Evolutionary conservation across 2,113 vertebrate genomes (phyloP).

Genomic region (Atlantisia rogersi): DNA sequence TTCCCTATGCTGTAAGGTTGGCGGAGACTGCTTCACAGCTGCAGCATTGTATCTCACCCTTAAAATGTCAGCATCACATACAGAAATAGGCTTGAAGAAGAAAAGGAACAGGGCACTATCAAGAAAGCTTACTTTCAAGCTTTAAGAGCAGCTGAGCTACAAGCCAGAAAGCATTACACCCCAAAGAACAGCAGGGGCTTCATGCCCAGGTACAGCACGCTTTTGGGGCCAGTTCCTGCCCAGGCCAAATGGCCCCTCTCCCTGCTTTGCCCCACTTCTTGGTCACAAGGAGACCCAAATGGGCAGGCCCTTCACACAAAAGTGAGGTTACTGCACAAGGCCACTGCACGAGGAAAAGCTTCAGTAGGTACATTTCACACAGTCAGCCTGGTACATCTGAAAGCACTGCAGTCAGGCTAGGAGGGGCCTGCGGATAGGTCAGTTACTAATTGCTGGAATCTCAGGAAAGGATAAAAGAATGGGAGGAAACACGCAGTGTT

Average conservation of each 20-base stretch:
- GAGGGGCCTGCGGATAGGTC: neutral
- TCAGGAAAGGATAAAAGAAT: neutral
- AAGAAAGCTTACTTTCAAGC: neutral
- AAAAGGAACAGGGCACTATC: neutral
- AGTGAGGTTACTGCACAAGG: neutral
- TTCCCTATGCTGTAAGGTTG: neutral
- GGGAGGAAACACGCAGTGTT: neutral
- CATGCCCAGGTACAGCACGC: accelerated
- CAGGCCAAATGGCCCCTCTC: accelerated
- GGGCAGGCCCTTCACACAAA: neutral
- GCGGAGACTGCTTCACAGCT: neutral
- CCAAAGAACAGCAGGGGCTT: neutral
- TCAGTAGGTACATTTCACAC: neutral
- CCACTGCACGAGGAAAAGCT: neutral
- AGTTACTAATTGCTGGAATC: neutral
- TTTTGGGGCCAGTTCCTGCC: neutral
- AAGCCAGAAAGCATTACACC: neutral
- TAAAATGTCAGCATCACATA: neutral
- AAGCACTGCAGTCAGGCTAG: neutral
- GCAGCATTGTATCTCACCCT: neutral
- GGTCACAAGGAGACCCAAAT: neutral
- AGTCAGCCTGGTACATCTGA: neutral
- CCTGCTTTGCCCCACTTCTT: neutral
- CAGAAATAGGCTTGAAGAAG: neutral
- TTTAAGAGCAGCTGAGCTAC: neutral